These are phyloP conservation scores for Albula glossodonta DNA, from an alignment of 2,113 vertebrate genomes.

Conservation along the genomic window DNA sequence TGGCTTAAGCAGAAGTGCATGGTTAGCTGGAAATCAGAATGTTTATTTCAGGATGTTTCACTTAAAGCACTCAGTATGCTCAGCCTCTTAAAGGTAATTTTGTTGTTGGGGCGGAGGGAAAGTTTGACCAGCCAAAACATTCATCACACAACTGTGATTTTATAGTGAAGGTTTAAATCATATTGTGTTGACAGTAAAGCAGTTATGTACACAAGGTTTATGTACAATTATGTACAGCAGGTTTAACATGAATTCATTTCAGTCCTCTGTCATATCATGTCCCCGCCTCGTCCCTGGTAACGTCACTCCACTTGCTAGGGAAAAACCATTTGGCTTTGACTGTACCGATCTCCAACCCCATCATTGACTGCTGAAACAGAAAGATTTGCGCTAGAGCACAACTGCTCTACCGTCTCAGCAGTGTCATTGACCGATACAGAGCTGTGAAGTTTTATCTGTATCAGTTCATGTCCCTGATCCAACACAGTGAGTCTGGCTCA, in stretches of 20 bases:
- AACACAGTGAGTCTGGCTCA: neutral
- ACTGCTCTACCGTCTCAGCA: neutral
- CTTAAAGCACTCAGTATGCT: neutral
- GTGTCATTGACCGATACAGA: neutral
- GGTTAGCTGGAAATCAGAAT: neutral
- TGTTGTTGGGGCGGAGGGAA: neutral
- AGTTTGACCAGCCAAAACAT: neutral
- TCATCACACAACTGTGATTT: neutral
- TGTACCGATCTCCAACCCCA: neutral
- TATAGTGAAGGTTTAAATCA: neutral
- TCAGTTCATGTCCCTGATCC: neutral
- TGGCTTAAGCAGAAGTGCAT: neutral
- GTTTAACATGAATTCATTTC: neutral
- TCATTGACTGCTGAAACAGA: neutral
- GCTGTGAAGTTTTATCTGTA: neutral
- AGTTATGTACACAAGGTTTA: neutral
- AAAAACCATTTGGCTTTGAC: neutral
- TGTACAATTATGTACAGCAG: neutral
- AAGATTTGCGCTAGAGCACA: neutral
- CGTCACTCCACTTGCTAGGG: neutral
- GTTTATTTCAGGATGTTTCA: neutral
- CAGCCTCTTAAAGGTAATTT: neutral
- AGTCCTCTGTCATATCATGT: neutral
- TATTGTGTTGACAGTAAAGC: neutral
- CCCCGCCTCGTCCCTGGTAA: neutral